Evolutionary conservation across 2,113 vertebrate genomes (phyloP).

Genomic region (Atlantisia rogersi): DNA sequence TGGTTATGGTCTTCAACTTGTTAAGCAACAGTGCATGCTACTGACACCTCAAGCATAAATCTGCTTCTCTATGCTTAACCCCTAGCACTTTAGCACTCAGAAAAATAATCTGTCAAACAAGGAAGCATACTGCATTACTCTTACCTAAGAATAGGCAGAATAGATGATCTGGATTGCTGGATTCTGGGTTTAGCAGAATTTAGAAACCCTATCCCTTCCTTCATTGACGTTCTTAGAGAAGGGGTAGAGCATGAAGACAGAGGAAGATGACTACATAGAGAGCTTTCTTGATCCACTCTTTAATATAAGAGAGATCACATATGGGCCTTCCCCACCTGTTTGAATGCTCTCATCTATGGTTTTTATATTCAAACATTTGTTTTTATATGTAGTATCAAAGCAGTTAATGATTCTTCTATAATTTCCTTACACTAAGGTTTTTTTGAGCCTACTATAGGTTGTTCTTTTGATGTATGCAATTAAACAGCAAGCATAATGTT

Average conservation of each 20-base stretch:
- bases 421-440: not conserved
- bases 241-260: not conserved
- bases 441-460: not conserved
- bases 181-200: not conserved
- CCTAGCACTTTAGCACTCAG: not conserved
- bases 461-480: not conserved
- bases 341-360: not conserved
- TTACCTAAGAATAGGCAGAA: not conserved
- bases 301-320: not conserved
- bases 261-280: not conserved
- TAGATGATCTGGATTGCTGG: not conserved
- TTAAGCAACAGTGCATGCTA: not conserved
- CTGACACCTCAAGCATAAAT: not conserved
- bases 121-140: not conserved
- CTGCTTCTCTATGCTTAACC: not conserved
- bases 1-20: not conserved
- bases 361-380: not conserved
- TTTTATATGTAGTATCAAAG: not conserved
- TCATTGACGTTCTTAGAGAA: not conserved
- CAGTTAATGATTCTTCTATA: not conserved
- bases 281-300: not conserved
- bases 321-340: not conserved
- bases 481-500: not conserved
- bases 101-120: not conserved
- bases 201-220: not conserved